Conservation (phyloP, 2,888 invertebrate genomes). For the Clivina fossor region DNA sequence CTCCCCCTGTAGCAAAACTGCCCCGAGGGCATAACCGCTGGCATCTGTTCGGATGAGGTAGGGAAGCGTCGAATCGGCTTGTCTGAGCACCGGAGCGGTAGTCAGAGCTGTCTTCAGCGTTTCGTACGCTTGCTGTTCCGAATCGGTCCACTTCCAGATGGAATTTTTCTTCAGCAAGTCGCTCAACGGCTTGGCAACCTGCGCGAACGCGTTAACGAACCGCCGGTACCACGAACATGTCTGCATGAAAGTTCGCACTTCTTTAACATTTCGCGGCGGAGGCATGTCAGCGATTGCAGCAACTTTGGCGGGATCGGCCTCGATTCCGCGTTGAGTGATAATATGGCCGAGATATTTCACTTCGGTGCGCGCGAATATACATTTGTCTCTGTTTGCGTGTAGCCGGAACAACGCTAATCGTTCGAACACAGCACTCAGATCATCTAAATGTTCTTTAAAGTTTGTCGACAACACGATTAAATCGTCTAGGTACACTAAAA, state of each 20-base stretch:
- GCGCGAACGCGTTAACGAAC: not conserved
- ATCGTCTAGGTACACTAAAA: conserved; percentile 8
- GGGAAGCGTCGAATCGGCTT: conserved; percentile 38
- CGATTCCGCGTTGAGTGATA: conserved; percentile 2
- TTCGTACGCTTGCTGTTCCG: conserved; percentile 8
- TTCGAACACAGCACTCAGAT: conserved; percentile 1
- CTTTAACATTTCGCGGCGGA: not conserved
- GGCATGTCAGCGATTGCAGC: not conserved
- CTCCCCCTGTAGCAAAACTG: conserved; percentile 28
- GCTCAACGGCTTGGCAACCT: conserved; percentile 4
- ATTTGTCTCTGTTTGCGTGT: not conserved
- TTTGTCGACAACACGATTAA: conserved; percentile 11
- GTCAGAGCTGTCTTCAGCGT: conserved; percentile 9
- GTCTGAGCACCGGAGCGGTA: conserved; percentile 34
- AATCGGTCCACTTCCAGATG: not conserved
- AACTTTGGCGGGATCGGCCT: not conserved
- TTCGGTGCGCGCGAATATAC: not conserved
- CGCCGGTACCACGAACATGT: conserved; percentile 14
- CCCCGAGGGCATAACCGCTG: conserved; percentile 16
- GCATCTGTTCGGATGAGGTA: conserved; percentile 38
- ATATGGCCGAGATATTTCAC: conserved; percentile 5
- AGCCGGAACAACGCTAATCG: not conserved
- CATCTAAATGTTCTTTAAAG: conserved; percentile 17
- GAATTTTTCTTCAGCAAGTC: conserved; percentile 12
- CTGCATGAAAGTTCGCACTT: conserved; percentile 5